A percentile compares a stretch with the other conserved stretches of the same genome.
Evolutionary conservation across 2,113 vertebrate genomes (phyloP).

Genomic region (Synodontis membranacea): DNA sequence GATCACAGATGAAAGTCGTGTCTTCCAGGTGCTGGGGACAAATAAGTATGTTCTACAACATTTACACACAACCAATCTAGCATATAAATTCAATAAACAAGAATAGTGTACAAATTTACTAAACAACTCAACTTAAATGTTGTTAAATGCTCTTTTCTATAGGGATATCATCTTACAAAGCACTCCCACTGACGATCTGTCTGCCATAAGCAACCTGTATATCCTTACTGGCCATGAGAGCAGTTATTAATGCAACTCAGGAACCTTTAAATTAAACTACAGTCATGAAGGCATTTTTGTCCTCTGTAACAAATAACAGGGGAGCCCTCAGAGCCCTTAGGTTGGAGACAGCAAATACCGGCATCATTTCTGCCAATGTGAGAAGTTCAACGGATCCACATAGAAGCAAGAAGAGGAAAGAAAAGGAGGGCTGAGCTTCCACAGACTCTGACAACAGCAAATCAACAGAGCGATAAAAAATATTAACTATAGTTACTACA

Average conservation of each 20-base stretch:
- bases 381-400: not conserved
- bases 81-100: not conserved
- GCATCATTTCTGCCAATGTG: not conserved
- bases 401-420: not conserved
- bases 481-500: not conserved
- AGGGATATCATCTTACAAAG: slow-evolving; percentile 80
- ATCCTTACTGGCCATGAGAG: slow-evolving; percentile 78
- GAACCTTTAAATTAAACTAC: not conserved
- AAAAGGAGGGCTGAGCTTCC: not conserved
- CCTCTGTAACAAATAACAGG: not conserved
- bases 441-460: not conserved
- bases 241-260: slow-evolving; percentile 65
- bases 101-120: not conserved
- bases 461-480: not conserved
- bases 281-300: not conserved
- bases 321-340: not conserved
- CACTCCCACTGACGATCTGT: slow-evolving; percentile 70
- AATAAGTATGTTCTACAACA: slow-evolving; percentile 65
- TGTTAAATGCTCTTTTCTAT: not conserved
- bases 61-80: not conserved
- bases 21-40: slow-evolving; percentile 75
- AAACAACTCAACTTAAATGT: not conserved
- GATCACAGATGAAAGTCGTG: slow-evolving; percentile 73
- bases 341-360: not conserved
- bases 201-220: slow-evolving; percentile 76